Evolutionary conservation across 2,888 invertebrate genomes (phyloP), one percentile per base, ranked within the genome.

Genomic region (Holacanthella duospinosa): DNA sequence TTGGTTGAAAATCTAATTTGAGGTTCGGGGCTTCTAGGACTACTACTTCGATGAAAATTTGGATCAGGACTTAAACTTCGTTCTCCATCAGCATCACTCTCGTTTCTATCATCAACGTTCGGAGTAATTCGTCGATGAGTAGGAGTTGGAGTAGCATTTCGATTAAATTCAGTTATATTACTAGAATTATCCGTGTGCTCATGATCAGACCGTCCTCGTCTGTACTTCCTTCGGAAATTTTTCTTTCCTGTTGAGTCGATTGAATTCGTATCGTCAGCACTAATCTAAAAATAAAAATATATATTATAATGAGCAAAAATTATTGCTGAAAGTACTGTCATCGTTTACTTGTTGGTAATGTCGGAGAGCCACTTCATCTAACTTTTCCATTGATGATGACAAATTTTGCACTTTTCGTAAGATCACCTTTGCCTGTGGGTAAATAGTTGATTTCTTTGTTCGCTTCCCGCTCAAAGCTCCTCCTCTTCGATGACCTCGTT

Each of bases 71-170:
- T 70, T n/a, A 72, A 61, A 54, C 72, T 72, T 4, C 71, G 58
- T 53, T 72, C 72, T 63, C 71, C 72, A 28, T 72, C 72, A 1
- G 72, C 72, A 53, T 72, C 72, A 43, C 71, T 68, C 9, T 65
- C 72, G 43, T 6, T 24, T 16, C 6, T 9, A 55, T 4, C 9
- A 9, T n/a, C 25, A 21, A 9, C 16, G 19, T n/a, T 48, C 19
- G 19, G 48, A 48, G 48, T 4, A n/a, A 9, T 9, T 4, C 48
- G 48, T 4, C 48, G 48, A 21, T 48, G 48, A 48, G 19, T 48
- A 4, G 48, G 48, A 9, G 48, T 9, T 48, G 48, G 48, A 48
- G 48, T 21, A 4, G 21, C 19, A 21, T n/a, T 21, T n/a, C 48
- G 48, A n/a, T 16, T 9, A 21, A 4, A 4, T 48, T 48, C 48